Evolutionary conservation across 2,797 vertebrate genomes (phyloP).

Genomic region (Phrynocephalus guinanensis): DNA sequence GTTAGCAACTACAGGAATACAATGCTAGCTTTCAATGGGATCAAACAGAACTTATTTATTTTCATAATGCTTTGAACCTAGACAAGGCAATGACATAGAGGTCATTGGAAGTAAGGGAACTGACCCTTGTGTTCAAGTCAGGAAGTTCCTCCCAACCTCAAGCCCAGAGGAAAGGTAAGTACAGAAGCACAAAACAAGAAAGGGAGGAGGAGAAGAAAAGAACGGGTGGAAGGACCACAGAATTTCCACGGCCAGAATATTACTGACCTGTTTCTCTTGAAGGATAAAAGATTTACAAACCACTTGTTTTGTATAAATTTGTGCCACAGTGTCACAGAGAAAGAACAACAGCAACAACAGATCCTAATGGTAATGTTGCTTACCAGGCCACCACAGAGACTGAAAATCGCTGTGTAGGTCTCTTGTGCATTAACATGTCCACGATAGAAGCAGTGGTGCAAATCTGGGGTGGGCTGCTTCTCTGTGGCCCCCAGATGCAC

Average conservation of each 20-base stretch:
- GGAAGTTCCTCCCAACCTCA: neutral
- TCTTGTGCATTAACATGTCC: slow-evolving; percentile 89
- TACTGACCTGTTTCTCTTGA: too few species aligned
- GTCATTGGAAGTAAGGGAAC: neutral
- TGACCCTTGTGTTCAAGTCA: neutral
- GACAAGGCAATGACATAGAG: too few species aligned
- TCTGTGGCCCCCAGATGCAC: slow-evolving; percentile 82
- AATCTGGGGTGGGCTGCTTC: slow-evolving; percentile 68
- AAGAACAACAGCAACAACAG: neutral
- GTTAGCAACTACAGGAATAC: neutral
- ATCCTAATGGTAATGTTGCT: slow-evolving; percentile 70
- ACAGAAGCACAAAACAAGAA: neutral
- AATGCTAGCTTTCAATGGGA: neutral
- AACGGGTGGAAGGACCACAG: too few species aligned
- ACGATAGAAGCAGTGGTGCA: slow-evolving; percentile 95
- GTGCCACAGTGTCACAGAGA: neutral
- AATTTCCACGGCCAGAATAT: too few species aligned
- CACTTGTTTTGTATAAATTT: too few species aligned
- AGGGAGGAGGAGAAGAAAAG: neutral
- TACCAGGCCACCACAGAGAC: slow-evolving; percentile 95
- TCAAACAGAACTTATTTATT: neutral
- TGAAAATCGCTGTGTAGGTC: slow-evolving; percentile 87
- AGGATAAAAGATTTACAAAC: too few species aligned
- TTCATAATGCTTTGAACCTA: neutral
- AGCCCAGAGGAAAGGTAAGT: neutral